Percentiles rank a stretch among this genome's conserved stretches.
These are phyloP conservation scores for Drosophila nigrodunni DNA, from an alignment of 1,140 invertebrate genomes.

Conservation along the genomic window DNA sequence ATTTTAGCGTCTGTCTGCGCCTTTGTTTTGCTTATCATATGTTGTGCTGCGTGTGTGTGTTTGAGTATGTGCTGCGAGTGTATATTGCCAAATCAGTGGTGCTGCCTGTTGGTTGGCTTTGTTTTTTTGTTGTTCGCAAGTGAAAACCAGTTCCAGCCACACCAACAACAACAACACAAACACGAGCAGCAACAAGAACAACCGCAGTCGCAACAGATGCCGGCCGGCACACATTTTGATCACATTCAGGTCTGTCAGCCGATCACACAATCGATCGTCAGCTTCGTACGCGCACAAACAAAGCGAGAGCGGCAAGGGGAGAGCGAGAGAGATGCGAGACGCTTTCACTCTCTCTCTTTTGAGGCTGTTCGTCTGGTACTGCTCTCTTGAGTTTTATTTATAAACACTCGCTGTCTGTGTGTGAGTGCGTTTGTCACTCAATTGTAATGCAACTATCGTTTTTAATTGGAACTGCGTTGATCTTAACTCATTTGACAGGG, in stretches of 20 bases:
- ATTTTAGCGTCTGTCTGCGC: constrained; percentile 26
- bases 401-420: constrained; percentile 2
- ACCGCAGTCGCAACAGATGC: constrained; percentile 40
- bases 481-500: constrained; percentile 17
- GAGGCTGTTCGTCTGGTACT: background rate
- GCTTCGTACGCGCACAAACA: background rate
- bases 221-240: constrained; percentile 71
- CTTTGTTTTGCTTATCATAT: constrained; percentile 68
- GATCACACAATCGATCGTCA: constrained; percentile 33
- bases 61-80: constrained; percentile 30
- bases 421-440: constrained; percentile 15
- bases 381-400: constrained; percentile 31
- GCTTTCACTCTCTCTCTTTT: background rate
- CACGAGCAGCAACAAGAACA: constrained; percentile 1
- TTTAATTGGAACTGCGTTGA: constrained; percentile 21
- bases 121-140: constrained; percentile 62
- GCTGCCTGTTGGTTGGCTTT: constrained; percentile 33
- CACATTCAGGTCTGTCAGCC: constrained; percentile 48
- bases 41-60: constrained; percentile 41
- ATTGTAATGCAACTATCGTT: constrained; percentile 18
- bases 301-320: background rate
- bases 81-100: constrained; percentile 66
- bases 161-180: background rate
- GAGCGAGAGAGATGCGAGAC: background rate
- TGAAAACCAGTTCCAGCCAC: constrained; percentile 74